phyloP scores from a whole-genome alignment of 2,113 vertebrate genomes.

The Hyla sarda region DNA sequence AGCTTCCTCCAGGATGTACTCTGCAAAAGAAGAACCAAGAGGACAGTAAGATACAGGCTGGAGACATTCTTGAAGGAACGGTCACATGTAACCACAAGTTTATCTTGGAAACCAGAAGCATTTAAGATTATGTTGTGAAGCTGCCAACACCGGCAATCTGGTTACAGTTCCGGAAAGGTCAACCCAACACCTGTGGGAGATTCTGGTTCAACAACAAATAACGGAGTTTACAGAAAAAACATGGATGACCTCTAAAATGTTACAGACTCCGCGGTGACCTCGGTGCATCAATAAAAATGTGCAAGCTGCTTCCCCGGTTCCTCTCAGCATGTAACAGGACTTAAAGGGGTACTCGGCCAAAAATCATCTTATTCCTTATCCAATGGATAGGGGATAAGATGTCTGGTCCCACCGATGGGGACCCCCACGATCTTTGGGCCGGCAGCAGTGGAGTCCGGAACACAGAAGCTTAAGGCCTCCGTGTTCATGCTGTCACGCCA shows the following conservation, averaged over 20 bases:
- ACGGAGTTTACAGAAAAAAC: not conserved
- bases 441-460: too few species aligned
- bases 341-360: too few species aligned
- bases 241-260: not conserved
- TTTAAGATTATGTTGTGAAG: not conserved
- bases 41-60: not conserved
- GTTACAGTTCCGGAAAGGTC: not conserved
- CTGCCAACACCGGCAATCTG: not conserved
- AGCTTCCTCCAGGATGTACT: constrained; percentile 84
- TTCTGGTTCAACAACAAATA: not conserved
- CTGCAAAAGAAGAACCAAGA: constrained; percentile 65
- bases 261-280: not conserved
- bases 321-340: not conserved
- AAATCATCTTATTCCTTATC: too few species aligned
- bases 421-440: too few species aligned
- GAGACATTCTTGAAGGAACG: not conserved
- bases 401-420: too few species aligned
- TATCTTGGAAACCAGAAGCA: not conserved
- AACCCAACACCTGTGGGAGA: not conserved
- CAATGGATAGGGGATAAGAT: too few species aligned
- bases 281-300: not conserved
- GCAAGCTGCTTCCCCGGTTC: not conserved
- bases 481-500: too few species aligned
- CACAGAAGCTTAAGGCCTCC: too few species aligned
- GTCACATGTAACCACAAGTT: not conserved